These are phyloP conservation scores for Henicopernis longicauda DNA, from an alignment of 2,113 vertebrate species.

Conservation along the genomic window DNA sequence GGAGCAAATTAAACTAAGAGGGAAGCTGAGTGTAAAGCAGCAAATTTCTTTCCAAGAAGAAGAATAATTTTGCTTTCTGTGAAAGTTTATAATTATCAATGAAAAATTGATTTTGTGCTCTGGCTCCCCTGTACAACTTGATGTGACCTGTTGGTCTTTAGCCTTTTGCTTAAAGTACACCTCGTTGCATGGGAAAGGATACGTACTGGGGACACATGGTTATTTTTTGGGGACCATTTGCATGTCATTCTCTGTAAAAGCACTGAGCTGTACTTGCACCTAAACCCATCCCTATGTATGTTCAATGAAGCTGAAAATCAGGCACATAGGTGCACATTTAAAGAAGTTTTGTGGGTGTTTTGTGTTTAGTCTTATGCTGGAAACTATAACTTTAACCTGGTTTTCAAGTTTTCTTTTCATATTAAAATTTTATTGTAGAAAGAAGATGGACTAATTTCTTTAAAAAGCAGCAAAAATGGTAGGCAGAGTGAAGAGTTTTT, in stretches of 20 bases:
- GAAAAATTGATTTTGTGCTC: neutral
- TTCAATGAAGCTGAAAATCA: neutral
- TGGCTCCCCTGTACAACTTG: neutral
- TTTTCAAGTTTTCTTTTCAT: neutral
- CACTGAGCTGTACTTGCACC: neutral
- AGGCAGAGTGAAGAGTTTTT: neutral
- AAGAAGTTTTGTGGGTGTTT: neutral
- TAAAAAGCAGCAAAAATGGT: neutral
- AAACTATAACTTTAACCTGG: neutral
- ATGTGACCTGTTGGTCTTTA: neutral
- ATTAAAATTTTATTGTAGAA: neutral
- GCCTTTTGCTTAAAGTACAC: neutral
- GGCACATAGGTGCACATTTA: neutral
- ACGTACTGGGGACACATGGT: neutral
- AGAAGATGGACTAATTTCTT: neutral
- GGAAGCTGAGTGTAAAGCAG: neutral
- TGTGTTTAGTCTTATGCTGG: neutral
- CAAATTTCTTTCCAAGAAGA: neutral
- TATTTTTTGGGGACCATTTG: neutral
- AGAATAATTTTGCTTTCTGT: neutral
- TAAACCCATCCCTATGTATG: neutral
- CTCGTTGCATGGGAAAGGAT: neutral
- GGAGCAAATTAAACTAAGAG: neutral
- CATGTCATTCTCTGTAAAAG: neutral
- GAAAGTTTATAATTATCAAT: neutral